Conservation (phyloP, 1,140 invertebrate genomes). For the Caenorhabditis brenneri region DNA sequence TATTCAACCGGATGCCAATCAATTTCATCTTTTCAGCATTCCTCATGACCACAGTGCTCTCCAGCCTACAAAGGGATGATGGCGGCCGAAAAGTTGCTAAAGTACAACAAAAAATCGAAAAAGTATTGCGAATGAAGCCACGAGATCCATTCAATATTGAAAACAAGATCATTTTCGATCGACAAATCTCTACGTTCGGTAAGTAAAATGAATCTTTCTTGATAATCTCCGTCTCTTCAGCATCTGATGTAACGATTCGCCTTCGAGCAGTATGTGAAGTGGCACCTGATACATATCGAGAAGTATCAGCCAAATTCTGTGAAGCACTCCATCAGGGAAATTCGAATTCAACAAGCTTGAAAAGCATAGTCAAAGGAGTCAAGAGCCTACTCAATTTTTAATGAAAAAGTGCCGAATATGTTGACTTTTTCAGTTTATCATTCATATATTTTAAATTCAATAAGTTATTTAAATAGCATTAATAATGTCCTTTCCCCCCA, state of each 20-base stretch:
- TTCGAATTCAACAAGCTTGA: conserved; percentile 9
- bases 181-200: conserved; percentile 5
- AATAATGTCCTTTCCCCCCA: too few species aligned
- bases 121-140: conserved; percentile 16
- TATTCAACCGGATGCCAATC: too few species aligned
- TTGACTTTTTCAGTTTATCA: neutral
- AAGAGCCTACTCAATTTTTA: conserved; percentile 17
- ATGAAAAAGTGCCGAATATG: neutral
- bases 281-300: conserved; percentile 20
- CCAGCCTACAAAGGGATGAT: neutral
- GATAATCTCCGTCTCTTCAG: neutral
- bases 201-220: neutral
- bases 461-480: neutral
- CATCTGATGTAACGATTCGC: neutral
- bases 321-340: neutral
- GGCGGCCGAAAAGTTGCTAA: neutral
- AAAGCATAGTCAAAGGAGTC: conserved; percentile 19
- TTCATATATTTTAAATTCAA: neutral
- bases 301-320: conserved; percentile 17
- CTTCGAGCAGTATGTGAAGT: neutral
- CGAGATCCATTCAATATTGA: conserved; percentile 2
- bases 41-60: neutral
- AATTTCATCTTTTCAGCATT: conserved; percentile 34
- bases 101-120: conserved; percentile 31
- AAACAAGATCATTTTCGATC: neutral